Evolutionary conservation across 2,113 vertebrate species (phyloP).

Genomic region (Plecotus auritus): DNA sequence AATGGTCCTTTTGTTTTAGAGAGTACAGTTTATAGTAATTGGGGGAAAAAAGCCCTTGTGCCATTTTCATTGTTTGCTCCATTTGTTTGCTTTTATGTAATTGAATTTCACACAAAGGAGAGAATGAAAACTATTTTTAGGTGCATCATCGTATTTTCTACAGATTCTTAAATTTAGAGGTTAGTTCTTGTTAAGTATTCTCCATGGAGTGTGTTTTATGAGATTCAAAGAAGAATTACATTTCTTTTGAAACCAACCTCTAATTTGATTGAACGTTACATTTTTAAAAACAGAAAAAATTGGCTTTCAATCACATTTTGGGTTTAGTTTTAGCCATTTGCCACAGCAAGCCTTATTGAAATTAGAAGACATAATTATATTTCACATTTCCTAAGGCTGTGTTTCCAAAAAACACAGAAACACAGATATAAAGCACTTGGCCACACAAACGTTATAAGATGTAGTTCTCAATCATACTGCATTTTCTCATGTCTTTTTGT

Average conservation of each 20-base stretch:
- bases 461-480: not conserved
- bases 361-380: slow-evolving; percentile 30
- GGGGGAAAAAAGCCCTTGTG: not conserved
- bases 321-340: slow-evolving; percentile 43
- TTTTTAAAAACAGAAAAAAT: slow-evolving; percentile 40
- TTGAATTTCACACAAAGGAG: slow-evolving; percentile 17
- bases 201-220: not conserved
- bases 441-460: not conserved
- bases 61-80: slow-evolving; percentile 41
- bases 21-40: slow-evolving; percentile 46
- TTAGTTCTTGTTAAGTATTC: not conserved
- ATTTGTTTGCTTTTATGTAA: slow-evolving; percentile 44
- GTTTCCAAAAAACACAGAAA: slow-evolving; percentile 34
- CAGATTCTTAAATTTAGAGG: slow-evolving; percentile 25
- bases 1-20: slow-evolving; percentile 28
- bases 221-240: slow-evolving; percentile 10
- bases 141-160: slow-evolving; percentile 32
- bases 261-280: slow-evolving; percentile 24
- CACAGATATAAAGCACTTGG: not conserved
- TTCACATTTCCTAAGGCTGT: not conserved
- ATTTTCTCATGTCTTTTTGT: not conserved
- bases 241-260: slow-evolving; percentile 48
- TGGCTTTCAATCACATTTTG: slow-evolving; percentile 32
- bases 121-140: slow-evolving; percentile 13
- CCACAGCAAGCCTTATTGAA: slow-evolving; percentile 9